phyloP scores from a whole-genome alignment of 2,888 invertebrate species.

The Ceriagrion tenellum region DNA sequence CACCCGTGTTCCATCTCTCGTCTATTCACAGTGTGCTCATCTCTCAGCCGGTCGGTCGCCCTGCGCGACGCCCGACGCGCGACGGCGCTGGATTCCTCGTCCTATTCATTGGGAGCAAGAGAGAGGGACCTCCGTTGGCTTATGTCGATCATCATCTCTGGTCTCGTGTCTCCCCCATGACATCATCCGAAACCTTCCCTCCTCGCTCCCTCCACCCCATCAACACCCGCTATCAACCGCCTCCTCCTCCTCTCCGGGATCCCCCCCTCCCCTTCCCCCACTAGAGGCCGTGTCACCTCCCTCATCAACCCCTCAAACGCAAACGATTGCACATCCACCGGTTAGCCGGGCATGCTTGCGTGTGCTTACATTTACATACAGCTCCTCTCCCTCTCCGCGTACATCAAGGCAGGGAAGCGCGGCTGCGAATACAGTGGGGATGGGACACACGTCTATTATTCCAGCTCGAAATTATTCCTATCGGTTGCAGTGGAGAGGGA shows the following conservation, averaged over 20 bases:
- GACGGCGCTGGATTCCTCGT: background rate
- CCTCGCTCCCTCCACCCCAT: background rate
- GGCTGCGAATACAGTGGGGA: no score
- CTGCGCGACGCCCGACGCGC: background rate
- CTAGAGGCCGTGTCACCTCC: conserved; percentile 10
- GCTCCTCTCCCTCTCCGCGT: no score
- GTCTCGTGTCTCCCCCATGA: conserved; percentile 17
- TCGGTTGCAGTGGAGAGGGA: no score
- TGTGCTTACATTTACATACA: no score
- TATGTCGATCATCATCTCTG: conserved; percentile 53
- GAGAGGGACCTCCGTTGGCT: background rate
- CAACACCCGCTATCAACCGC: background rate
- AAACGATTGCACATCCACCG: background rate
- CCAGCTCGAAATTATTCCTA: no score
- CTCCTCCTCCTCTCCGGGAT: background rate
- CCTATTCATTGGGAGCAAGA: conserved; percentile 41
- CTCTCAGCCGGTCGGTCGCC: background rate
- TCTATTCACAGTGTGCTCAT: background rate
- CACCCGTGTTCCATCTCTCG: background rate
- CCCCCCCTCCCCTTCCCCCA: background rate
- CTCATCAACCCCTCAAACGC: conserved; percentile 35
- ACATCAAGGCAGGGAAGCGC: no score
- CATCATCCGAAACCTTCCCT: conserved; percentile 30
- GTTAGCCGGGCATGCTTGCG: background rate
- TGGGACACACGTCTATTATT: no score